These are phyloP conservation scores for Volucella inanis DNA, from an alignment of 2,888 invertebrate genomes.

Conservation along the genomic window DNA sequence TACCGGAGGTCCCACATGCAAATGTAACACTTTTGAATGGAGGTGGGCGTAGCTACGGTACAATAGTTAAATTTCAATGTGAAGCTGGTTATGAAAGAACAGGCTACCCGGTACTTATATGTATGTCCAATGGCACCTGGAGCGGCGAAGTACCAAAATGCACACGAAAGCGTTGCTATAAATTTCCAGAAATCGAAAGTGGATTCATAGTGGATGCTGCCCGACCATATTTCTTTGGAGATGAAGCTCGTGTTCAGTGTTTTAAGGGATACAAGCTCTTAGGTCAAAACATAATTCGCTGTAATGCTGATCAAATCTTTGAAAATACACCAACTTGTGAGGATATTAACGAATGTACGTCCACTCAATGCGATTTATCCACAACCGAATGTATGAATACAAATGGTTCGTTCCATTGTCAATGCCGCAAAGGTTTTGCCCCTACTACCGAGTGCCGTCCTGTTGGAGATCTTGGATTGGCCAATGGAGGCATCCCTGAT, in stretches of 20 bases:
- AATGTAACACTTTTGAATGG: slow-evolving; percentile 94
- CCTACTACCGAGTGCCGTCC: slow-evolving; percentile 95
- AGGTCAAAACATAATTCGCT: slow-evolving; percentile 92
- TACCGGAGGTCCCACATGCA: slow-evolving; percentile 93
- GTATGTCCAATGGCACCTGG: slow-evolving; percentile 98
- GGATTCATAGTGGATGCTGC: slow-evolving; percentile 93
- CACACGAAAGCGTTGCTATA: slow-evolving; percentile 85
- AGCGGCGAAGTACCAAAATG: slow-evolving; percentile 95
- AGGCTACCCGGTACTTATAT: slow-evolving; percentile 94
- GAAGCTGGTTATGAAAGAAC: slow-evolving; percentile 94
- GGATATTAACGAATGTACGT: slow-evolving; percentile 95
- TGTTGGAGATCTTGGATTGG: slow-evolving; percentile 91
- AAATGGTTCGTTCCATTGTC: slow-evolving; percentile 94
- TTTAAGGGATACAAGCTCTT: slow-evolving; percentile 94
- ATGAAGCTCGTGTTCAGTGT: slow-evolving; percentile 96
- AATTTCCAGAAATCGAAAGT: slow-evolving; percentile 92
- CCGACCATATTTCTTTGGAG: slow-evolving; percentile 91
- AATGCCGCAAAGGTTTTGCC: slow-evolving; percentile 92
- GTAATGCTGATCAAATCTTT: slow-evolving; percentile 92
- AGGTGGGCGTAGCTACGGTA: slow-evolving; percentile 95
- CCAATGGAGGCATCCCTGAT: slow-evolving; percentile 94
- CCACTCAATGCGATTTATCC: slow-evolving; percentile 94
- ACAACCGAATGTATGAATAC: slow-evolving; percentile 96
- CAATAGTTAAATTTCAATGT: slow-evolving; percentile 95
- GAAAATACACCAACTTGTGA: slow-evolving; percentile 93